These are phyloP conservation scores for Litoditis marina DNA, from an alignment of 2,888 invertebrate genomes.

Conservation along the genomic window DNA sequence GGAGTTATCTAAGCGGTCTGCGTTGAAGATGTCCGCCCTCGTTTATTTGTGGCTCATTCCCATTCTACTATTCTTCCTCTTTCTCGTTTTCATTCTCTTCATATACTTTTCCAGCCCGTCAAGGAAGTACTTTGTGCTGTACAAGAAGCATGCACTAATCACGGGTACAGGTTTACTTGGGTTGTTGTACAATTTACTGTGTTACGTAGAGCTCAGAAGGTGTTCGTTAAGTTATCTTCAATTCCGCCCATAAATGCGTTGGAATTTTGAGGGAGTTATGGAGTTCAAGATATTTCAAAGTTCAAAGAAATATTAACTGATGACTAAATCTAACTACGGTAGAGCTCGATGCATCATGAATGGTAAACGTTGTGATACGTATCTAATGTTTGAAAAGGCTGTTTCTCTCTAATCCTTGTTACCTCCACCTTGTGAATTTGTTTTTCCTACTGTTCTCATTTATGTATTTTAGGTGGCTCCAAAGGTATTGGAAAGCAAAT, in stretches of 20 bases:
- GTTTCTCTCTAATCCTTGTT: too few species aligned
- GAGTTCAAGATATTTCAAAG: too few species aligned
- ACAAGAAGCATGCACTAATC: slow-evolving; percentile 49
- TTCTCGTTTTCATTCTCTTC: slow-evolving; percentile 24
- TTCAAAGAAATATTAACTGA: too few species aligned
- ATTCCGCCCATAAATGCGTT: too few species aligned
- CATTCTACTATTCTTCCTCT: slow-evolving; percentile 21
- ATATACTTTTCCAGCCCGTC: slow-evolving; percentile 27
- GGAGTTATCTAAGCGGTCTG: too few species aligned
- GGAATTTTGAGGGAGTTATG: too few species aligned
- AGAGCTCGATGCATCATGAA: not conserved
- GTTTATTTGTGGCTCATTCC: slow-evolving; percentile 32
- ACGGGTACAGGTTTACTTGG: slow-evolving; percentile 37
- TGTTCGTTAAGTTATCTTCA: too few species aligned
- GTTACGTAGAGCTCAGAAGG: too few species aligned
- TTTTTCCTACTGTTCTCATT: not conserved
- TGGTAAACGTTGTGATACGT: not conserved
- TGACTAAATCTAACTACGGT: too few species aligned
- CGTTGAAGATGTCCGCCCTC: slow-evolving; percentile 17
- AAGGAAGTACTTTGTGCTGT: slow-evolving; percentile 35
- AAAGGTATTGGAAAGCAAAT: slow-evolving; percentile 59
- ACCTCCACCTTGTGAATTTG: too few species aligned
- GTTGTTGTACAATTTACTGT: too few species aligned
- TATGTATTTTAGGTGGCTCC: slow-evolving; percentile 50
- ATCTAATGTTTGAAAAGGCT: too few species aligned